Evolutionary conservation across 2,888 invertebrate genomes (phyloP), one percentile per base, ranked within the genome.

Genomic region (Pristionchus japonicus): DNA sequence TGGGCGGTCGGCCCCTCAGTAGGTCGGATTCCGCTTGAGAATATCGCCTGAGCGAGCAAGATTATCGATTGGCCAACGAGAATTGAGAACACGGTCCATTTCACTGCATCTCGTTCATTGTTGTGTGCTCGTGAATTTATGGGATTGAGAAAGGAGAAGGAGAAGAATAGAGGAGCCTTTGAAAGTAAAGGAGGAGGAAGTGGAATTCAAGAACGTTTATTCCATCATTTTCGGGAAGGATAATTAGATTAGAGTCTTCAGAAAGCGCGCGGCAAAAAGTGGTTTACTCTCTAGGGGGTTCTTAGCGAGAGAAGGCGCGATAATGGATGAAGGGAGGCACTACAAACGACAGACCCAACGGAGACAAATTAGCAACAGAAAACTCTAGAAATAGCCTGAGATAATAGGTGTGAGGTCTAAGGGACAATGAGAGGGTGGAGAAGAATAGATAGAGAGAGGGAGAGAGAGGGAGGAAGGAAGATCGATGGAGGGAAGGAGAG

Each of bases 1-100:
- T 77, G 31, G 77, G 77, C 27, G 77, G 77, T 77, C 77, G 77
- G 77, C 77, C 77, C 77, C 43, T 77, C 77, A 77, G 43, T 77
- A n/a, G 43, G 15, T 43, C n/a, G 23, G n/a, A 40, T 43, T 47
- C 77, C 43, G 47, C 77, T 77, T 47, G 77, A 77, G 77, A 77
- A 77, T 77, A 77, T 77, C 77, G 77, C 77, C 77, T 77, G 77
- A 77, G 23, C 23, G 43, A n/a, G 27, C 7, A 27, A 23, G 27
- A 77, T 77, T 43, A 77, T 43, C 43, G 77, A 77, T 77, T 77
- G 77, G 43, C n/a, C n/a, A n/a, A n/a, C n/a, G 27, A 11, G 47
- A 77, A 77, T n/a, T n/a, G 57, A 57, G 37, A 27, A 47, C 77
- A 47, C 77, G 77, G 43, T 77, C 77, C 77, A 77, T 77, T 77